These are phyloP conservation scores for Mystacornis crossleyi DNA, from an alignment of 2,113 vertebrate genomes.

Conservation along the genomic window DNA sequence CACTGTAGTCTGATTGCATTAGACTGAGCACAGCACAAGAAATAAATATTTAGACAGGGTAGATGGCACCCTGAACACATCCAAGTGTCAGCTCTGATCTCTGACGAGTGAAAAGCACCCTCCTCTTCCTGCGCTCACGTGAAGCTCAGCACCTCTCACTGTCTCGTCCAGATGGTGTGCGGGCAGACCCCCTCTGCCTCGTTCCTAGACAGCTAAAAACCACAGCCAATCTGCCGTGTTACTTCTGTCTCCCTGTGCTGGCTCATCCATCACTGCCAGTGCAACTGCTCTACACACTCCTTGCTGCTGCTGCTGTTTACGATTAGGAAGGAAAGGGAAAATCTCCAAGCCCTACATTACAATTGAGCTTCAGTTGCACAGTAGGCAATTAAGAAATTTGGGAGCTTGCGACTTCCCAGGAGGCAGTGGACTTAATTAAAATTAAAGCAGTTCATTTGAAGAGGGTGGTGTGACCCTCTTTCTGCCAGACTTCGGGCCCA, in stretches of 20 bases:
- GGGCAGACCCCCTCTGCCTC: neutral
- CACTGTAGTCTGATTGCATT: slow-evolving; percentile 77
- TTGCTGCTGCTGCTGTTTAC: slow-evolving; percentile 18
- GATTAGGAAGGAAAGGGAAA: neutral
- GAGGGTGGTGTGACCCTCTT: slow-evolving; percentile 4
- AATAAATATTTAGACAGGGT: slow-evolving; percentile 83
- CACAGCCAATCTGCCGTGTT: slow-evolving; percentile 59
- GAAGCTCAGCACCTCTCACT: slow-evolving; percentile 50
- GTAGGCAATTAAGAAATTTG: slow-evolving; percentile 56
- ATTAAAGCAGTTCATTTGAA: slow-evolving; percentile 50
- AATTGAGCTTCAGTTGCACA: slow-evolving; percentile 12
- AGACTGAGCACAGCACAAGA: slow-evolving; percentile 66
- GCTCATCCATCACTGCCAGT: slow-evolving; percentile 71
- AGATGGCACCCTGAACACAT: slow-evolving; percentile 73
- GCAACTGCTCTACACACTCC: slow-evolving; percentile 32
- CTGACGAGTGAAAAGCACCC: slow-evolving; percentile 57
- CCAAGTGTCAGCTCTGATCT: slow-evolving; percentile 76
- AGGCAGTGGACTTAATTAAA: slow-evolving; percentile 64
- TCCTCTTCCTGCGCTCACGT: slow-evolving; percentile 6
- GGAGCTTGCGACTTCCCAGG: slow-evolving; percentile 54
- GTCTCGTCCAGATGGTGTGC: slow-evolving; percentile 71
- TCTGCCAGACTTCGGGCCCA: slow-evolving; percentile 12
- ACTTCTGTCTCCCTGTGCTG: slow-evolving; percentile 34
- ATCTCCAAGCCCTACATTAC: neutral
- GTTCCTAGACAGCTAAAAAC: slow-evolving; percentile 43